Conservation (phyloP, 2,888 invertebrate species). For the Molanna angustata region DNA sequence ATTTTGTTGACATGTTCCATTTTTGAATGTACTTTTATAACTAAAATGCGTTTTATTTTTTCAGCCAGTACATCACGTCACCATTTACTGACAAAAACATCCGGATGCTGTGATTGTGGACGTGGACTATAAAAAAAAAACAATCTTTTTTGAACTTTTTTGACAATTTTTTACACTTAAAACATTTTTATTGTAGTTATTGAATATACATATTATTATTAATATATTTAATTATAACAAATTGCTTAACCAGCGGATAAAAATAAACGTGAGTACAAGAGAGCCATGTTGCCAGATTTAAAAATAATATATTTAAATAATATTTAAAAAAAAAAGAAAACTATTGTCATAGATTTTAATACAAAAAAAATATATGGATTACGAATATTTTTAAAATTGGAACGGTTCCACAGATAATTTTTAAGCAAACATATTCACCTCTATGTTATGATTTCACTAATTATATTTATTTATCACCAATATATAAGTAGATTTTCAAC, state of each 20-base stretch:
- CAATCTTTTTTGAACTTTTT: constrained; percentile 8
- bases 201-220: constrained; percentile 3
- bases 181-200: neutral
- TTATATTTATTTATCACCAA: too few relatives aligned
- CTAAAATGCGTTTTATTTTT: constrained; percentile 38
- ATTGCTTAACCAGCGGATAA: constrained; percentile 3
- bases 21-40: neutral
- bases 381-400: too few relatives aligned
- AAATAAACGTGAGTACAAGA: neutral
- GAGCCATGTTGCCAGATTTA: neutral
- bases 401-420: too few relatives aligned
- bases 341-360: too few relatives aligned
- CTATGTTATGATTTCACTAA: too few relatives aligned
- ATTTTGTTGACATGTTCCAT: neutral
- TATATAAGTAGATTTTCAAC: too few relatives aligned
- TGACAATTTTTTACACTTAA: constrained; percentile 10
- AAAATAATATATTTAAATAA: too few relatives aligned
- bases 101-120: constrained; percentile 53
- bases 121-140: too few relatives aligned
- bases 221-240: neutral
- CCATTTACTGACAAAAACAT: constrained; percentile 64
- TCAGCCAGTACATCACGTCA: constrained; percentile 65
- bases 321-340: too few relatives aligned
- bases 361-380: too few relatives aligned
- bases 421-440: too few relatives aligned